A percentile compares a stretch with the other conserved stretches of the same genome.
phyloP scores from a whole-genome alignment of 2,888 invertebrate genomes.

The Pyrrhosoma nymphula region DNA sequence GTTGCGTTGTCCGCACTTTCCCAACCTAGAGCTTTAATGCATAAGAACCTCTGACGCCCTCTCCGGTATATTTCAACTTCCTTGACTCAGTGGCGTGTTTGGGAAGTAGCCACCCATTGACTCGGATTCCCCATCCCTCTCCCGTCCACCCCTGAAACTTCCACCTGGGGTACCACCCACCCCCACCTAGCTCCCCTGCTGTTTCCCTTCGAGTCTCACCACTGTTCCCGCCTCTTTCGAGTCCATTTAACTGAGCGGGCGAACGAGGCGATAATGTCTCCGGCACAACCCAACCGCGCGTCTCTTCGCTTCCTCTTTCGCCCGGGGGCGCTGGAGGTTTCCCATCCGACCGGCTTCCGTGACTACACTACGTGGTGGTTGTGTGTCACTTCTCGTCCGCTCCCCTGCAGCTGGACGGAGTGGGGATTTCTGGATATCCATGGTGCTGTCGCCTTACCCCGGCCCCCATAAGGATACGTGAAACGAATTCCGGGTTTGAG shows the following conservation, averaged over 20 bases:
- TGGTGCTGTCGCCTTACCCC: no score
- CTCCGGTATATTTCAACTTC: no score
- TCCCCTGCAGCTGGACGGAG: background rate
- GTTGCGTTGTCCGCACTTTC: no score
- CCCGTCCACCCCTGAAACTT: background rate
- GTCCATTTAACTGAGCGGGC: constrained; percentile 8
- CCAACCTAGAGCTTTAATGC: no score
- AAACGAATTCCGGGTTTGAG: no score
- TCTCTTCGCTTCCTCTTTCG: background rate
- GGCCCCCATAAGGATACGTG: no score
- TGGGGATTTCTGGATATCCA: no score
- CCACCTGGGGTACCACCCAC: background rate
- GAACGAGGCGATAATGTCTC: background rate
- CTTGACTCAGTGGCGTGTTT: background rate
- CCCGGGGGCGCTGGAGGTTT: background rate
- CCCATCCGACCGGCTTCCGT: background rate
- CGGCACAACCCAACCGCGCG: background rate
- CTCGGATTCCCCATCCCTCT: background rate
- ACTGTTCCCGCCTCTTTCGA: background rate
- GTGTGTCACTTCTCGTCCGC: background rate
- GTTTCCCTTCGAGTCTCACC: background rate
- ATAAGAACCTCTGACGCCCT: no score
- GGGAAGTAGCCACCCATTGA: background rate
- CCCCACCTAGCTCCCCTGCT: background rate
- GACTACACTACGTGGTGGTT: background rate